phyloP scores from a whole-genome alignment of 2,797 vertebrate species.

The Scyliorhinus canicula region DNA sequence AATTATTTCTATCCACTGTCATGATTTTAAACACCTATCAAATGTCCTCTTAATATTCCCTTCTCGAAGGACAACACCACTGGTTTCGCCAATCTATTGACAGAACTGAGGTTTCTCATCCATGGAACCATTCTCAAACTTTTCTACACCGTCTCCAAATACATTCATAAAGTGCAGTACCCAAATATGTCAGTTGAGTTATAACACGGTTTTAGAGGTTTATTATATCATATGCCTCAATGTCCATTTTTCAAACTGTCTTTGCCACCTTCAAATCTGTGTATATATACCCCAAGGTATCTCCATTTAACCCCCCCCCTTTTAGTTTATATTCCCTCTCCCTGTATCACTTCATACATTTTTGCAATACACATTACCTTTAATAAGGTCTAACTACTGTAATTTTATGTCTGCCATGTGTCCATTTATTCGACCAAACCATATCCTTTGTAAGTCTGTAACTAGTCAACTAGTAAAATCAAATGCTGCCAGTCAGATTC shows the following conservation, averaged over 20 bases:
- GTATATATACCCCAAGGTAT: too few species aligned
- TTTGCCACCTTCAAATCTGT: not conserved
- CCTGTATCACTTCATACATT: too few species aligned
- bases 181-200: not conserved
- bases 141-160: not conserved
- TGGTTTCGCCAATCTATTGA: not conserved
- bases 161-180: not conserved
- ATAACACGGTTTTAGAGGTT: not conserved
- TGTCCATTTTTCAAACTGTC: not conserved
- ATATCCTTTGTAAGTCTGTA: too few species aligned
- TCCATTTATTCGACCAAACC: too few species aligned
- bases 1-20: not conserved
- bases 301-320: too few species aligned
- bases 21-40: not conserved
- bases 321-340: too few species aligned
- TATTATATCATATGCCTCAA: not conserved
- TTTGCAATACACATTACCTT: too few species aligned
- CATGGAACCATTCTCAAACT: not conserved
- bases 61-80: not conserved
- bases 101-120: too few species aligned
- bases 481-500: not conserved
- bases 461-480: not conserved
- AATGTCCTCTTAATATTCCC: not conserved
- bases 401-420: too few species aligned
- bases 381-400: too few species aligned